A percentile compares a stretch with the other conserved stretches of the same genome.
Conservation (phyloP, 1,140 invertebrate genomes). For the Camponotus pennsylvanicus region DNA sequence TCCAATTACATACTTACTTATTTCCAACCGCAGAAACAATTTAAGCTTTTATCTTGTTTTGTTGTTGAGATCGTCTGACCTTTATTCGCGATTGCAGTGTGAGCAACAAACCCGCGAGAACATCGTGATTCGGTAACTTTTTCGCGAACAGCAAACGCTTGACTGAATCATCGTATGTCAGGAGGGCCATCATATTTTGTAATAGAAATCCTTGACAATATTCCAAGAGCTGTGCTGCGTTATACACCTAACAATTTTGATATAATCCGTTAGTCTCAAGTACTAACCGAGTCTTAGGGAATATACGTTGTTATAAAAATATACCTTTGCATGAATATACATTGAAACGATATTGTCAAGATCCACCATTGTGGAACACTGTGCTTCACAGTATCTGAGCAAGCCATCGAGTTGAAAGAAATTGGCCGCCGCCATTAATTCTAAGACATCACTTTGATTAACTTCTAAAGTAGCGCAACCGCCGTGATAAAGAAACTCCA, state of each 20-base stretch:
- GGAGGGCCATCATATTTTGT: slow-evolving; percentile 96
- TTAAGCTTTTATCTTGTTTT: slow-evolving; percentile 81
- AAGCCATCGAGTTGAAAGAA: slow-evolving; percentile 96
- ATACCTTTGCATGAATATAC: slow-evolving; percentile 96
- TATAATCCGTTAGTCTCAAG: slow-evolving; percentile 13
- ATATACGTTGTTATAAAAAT: slow-evolving; percentile 26
- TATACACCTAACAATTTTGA: slow-evolving; percentile 91
- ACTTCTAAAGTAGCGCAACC: slow-evolving; percentile 92
- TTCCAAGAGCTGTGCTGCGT: slow-evolving; percentile 93
- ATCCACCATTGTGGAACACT: slow-evolving; percentile 94
- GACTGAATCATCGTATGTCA: slow-evolving; percentile 96
- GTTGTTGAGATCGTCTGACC: slow-evolving; percentile 84
- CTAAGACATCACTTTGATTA: slow-evolving; percentile 93
- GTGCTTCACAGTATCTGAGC: slow-evolving; percentile 93
- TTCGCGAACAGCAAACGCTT: slow-evolving; percentile 95
- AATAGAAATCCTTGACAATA: slow-evolving; percentile 96
- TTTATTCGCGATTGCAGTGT: slow-evolving; percentile 94
- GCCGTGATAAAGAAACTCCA: slow-evolving; percentile 97
- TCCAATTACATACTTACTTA: slow-evolving; percentile 9
- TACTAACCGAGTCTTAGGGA: background rate
- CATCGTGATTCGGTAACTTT: slow-evolving; percentile 95
- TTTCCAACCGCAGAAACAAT: background rate
- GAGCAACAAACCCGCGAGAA: slow-evolving; percentile 92
- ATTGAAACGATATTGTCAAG: slow-evolving; percentile 96
- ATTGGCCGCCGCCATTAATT: slow-evolving; percentile 96